Evolutionary conservation across 2,888 invertebrate species (phyloP).

Genomic region (Cactoblastis cactorum): DNA sequence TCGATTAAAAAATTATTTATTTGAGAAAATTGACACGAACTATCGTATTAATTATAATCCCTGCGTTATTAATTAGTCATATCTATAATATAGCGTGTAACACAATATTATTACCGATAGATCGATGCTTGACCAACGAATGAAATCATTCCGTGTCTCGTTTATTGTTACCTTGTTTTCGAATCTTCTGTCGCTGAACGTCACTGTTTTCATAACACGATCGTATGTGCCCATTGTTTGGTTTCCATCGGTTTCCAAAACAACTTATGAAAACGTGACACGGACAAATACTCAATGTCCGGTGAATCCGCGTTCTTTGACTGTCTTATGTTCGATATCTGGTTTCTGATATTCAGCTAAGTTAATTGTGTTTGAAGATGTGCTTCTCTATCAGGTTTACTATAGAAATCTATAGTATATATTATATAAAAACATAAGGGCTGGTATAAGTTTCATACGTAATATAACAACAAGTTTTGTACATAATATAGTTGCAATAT

Average conservation of each 20-base stretch:
- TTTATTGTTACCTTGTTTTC: slow-evolving; percentile 35
- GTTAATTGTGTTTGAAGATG: not conserved
- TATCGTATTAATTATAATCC: too few relatives aligned
- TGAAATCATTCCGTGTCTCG: slow-evolving; percentile 2
- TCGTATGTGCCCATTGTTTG: slow-evolving; percentile 56
- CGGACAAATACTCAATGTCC: slow-evolving; percentile 59
- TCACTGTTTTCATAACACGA: slow-evolving; percentile 60
- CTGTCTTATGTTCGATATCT: slow-evolving; percentile 22
- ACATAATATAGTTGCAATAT: too few relatives aligned
- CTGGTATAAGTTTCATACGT: not conserved
- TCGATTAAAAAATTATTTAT: too few relatives aligned
- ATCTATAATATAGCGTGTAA: not conserved
- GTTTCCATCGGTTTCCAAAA: slow-evolving; percentile 48
- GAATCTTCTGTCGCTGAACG: slow-evolving; percentile 30
- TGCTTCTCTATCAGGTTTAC: not conserved
- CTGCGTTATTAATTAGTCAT: too few relatives aligned
- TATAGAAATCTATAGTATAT: not conserved
- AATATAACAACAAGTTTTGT: too few relatives aligned
- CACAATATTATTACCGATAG: slow-evolving; percentile 1
- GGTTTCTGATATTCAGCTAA: not conserved
- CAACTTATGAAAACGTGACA: slow-evolving; percentile 35
- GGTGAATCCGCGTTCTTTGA: slow-evolving; percentile 48
- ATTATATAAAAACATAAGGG: not conserved
- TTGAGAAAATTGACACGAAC: too few relatives aligned
- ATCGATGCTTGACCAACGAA: slow-evolving; percentile 3